Percentiles rank a stretch among this genome's conserved stretches.
Conservation (phyloP, 2,113 vertebrate species). For the Shinisaurus crocodilurus region DNA sequence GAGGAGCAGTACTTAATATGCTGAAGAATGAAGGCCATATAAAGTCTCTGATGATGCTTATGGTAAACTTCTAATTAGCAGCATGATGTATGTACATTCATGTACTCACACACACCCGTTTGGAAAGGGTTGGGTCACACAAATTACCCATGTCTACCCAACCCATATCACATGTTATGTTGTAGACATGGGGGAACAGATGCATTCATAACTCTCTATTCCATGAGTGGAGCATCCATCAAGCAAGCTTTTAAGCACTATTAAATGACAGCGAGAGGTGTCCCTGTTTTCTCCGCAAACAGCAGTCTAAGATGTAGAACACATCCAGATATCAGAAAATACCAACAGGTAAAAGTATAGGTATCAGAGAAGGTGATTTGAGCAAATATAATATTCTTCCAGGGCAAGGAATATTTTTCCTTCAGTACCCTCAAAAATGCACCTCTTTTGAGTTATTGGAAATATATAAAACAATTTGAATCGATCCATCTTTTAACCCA, state of each 20-base stretch:
- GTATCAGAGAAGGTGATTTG: not conserved
- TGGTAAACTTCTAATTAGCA: not conserved
- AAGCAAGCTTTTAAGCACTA: not conserved
- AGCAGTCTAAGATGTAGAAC: not conserved
- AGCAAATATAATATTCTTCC: not conserved
- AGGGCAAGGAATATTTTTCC: not conserved
- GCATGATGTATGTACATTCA: not conserved
- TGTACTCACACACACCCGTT: not conserved
- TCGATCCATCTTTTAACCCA: not conserved
- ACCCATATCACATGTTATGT: not conserved
- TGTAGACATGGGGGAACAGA: not conserved
- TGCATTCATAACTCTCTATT: not conserved
- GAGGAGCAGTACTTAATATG: not conserved
- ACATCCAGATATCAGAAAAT: not conserved
- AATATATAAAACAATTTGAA: not conserved
- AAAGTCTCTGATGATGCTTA: too few species aligned
- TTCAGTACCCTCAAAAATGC: not conserved
- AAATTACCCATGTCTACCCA: not conserved
- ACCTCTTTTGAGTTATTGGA: not conserved
- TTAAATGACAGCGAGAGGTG: not conserved
- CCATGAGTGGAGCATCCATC: not conserved
- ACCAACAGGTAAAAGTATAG: not conserved
- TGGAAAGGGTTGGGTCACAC: not conserved
- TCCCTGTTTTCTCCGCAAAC: too few species aligned
- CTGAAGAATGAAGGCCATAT: not conserved